A percentile compares a stretch with the other conserved stretches of the same genome.
Evolutionary conservation across 92 coral and sea anemone genomes (phyloP).

Genomic region (Virgularia gustaviana): DNA sequence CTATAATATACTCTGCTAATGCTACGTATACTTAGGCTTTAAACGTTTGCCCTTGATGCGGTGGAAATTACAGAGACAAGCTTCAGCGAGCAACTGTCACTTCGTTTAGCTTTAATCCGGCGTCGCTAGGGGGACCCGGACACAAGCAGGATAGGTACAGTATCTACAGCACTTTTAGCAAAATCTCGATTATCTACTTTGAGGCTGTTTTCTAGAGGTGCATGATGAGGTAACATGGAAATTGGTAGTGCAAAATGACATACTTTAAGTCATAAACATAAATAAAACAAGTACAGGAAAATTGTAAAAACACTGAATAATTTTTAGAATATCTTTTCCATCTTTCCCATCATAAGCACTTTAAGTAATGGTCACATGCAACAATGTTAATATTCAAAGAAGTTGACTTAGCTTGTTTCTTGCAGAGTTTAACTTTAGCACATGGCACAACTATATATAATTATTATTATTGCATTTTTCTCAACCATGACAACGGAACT

Average conservation of each 20-base stretch:
- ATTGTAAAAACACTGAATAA: too few species aligned
- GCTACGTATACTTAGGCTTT: neutral
- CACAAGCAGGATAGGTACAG: too few species aligned
- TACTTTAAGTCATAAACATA: too few species aligned
- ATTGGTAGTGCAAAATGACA: too few species aligned
- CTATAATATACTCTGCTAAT: neutral
- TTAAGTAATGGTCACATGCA: neutral
- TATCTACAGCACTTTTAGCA: too few species aligned
- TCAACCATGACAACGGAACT: neutral
- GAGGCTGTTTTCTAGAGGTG: too few species aligned
- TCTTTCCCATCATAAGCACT: neutral
- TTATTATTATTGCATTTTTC: neutral
- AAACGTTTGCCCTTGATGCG: neutral
- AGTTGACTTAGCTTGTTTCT: neutral
- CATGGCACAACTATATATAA: neutral
- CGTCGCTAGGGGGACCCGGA: too few species aligned
- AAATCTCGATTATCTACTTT: too few species aligned
- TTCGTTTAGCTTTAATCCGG: too few species aligned
- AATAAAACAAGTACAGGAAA: too few species aligned
- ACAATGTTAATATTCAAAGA: neutral
- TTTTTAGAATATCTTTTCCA: neutral
- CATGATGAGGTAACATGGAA: too few species aligned
- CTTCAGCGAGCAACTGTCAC: too few species aligned
- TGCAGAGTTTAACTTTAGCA: slow-evolving; percentile 9
- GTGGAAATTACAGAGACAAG: neutral